Evolutionary conservation across 2,113 vertebrate species (phyloP).

Genomic region (Sinocyclocheilus maitianheensis): DNA sequence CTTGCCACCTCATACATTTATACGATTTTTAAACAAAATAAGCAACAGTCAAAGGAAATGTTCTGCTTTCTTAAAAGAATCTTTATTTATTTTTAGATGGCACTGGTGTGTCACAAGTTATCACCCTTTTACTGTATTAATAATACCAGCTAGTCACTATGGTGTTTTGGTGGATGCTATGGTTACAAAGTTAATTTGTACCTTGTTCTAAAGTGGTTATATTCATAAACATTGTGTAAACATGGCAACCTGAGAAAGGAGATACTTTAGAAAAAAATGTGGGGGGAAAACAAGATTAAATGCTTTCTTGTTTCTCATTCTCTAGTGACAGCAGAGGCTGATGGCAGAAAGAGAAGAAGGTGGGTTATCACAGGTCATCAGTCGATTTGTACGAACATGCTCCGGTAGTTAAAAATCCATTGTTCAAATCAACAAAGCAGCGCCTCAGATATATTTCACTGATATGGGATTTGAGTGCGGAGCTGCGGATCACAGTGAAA

Average conservation of each 20-base stretch:
- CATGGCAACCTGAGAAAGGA: not conserved
- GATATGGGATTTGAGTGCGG: not conserved
- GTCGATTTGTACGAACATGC: constrained; percentile 10
- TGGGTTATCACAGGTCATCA: constrained; percentile 16
- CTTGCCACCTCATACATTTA: too few species aligned
- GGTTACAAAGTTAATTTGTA: not conserved
- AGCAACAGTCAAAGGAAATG: not conserved
- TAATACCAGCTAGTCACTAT: not conserved
- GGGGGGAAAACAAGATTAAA: too few species aligned
- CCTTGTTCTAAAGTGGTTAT: not conserved
- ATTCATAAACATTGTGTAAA: not conserved
- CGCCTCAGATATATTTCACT: not conserved
- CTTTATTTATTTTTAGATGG: not conserved
- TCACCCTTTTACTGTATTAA: not conserved
- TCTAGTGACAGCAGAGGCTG: not conserved
- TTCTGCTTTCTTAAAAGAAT: not conserved
- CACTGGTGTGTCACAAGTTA: not conserved
- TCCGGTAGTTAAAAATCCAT: constrained; percentile 13
- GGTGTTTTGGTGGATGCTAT: not conserved
- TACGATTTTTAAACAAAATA: too few species aligned
- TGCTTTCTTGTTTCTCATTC: not conserved
- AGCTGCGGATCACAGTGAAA: not conserved
- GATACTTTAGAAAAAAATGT: not conserved
- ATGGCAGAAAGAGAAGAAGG: too few species aligned
- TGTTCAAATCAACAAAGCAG: constrained; percentile 24